Conservation (phyloP, 92 coral and sea anemone genomes). For the Siderastrea siderea region DNA sequence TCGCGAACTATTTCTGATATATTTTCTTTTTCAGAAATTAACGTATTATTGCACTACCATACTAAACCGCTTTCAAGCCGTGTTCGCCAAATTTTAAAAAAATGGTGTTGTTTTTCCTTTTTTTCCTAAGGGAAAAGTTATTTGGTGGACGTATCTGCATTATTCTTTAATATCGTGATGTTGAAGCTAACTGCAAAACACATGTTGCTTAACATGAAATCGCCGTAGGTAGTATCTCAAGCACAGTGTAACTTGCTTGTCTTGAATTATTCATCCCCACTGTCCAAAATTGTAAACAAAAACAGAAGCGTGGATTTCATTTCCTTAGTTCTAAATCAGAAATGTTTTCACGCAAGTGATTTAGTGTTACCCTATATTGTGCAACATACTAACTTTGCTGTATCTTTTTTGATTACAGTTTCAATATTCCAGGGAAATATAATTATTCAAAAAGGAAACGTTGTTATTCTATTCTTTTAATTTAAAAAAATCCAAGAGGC, state of each 20-base stretch:
- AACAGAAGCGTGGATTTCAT: not conserved
- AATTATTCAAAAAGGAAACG: too few species aligned
- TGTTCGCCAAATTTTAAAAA: too few species aligned
- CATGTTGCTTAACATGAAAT: not conserved
- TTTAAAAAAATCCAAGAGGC: too few species aligned
- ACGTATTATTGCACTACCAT: slow-evolving; percentile 1
- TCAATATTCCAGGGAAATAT: too few species aligned
- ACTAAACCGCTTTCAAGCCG: not conserved
- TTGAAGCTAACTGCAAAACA: too few species aligned
- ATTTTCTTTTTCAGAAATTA: not conserved
- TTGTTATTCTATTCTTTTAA: too few species aligned
- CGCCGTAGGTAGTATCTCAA: not conserved
- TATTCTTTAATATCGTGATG: too few species aligned
- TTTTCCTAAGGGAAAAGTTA: too few species aligned
- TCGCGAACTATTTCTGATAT: slow-evolving; percentile 11
- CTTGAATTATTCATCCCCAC: not conserved
- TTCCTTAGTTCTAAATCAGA: not conserved
- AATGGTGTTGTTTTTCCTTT: too few species aligned
- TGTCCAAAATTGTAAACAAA: not conserved
- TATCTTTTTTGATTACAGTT: too few species aligned
- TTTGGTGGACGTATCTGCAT: too few species aligned
- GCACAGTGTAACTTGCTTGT: not conserved
- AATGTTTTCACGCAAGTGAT: not conserved
- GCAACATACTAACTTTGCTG: not conserved
- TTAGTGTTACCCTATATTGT: not conserved